Evolutionary conservation across 2,113 vertebrate genomes (phyloP).

Genomic region (Sminthopsis crassicaudata): DNA sequence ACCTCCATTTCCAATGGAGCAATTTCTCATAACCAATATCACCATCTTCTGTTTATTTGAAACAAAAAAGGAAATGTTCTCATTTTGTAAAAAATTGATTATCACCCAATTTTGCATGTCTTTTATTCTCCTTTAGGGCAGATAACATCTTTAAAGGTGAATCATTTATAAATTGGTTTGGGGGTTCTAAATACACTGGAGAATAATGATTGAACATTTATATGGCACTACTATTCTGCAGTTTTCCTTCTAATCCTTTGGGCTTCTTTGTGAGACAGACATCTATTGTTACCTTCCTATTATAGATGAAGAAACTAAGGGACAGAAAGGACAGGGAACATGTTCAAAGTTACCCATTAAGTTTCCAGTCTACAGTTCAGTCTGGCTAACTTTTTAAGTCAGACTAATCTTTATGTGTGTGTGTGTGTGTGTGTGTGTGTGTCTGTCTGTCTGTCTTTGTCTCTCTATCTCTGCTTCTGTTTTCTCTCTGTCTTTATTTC

Average conservation of each 20-base stretch:
- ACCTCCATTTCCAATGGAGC: constrained; percentile 52
- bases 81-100: constrained; percentile 64
- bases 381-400: constrained; percentile 57
- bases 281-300: constrained; percentile 70
- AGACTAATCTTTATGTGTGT: constrained; percentile 17
- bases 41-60: constrained; percentile 73
- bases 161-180: constrained; percentile 77
- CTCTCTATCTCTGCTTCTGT: constrained; percentile 22
- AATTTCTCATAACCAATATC: constrained; percentile 56
- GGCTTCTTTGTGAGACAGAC: constrained; percentile 65
- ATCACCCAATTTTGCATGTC: constrained; percentile 70
- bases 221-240: constrained; percentile 69
- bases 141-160: constrained; percentile 73
- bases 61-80: constrained; percentile 67
- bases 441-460: not conserved
- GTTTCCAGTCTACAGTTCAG: constrained; percentile 53
- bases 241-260: constrained; percentile 64
- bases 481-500: not conserved
- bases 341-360: constrained; percentile 43
- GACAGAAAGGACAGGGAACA: constrained; percentile 31
- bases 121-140: constrained; percentile 68
- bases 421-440: no score
- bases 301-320: constrained; percentile 57
- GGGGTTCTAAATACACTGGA: constrained; percentile 69
- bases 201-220: constrained; percentile 75